A percentile compares a stretch with the other conserved stretches of the same genome.
Conservation (phyloP, 2,888 invertebrate genomes). For the Yponomeuta cagnagella region DNA sequence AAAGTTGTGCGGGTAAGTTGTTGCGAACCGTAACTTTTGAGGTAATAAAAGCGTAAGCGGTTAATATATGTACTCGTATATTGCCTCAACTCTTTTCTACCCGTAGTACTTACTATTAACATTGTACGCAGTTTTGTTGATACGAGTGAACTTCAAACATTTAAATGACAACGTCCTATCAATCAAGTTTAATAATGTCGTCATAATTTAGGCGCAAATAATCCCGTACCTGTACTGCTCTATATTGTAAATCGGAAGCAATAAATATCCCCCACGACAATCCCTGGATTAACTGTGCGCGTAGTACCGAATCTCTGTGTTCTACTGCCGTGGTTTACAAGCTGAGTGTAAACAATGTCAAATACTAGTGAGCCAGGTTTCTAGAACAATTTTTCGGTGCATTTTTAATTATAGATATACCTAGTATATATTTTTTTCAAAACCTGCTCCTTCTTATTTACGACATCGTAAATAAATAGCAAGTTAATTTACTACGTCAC, state of each 20-base stretch:
- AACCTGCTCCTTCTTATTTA: too few relatives aligned
- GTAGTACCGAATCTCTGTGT: slow-evolving; percentile 34
- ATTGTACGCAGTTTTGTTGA: too few relatives aligned
- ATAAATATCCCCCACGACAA: slow-evolving; percentile 15
- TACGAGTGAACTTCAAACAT: not conserved
- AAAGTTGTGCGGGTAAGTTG: slow-evolving; percentile 2
- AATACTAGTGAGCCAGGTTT: not conserved
- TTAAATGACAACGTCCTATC: not conserved
- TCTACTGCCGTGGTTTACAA: slow-evolving; percentile 21
- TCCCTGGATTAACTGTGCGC: slow-evolving; percentile 23
- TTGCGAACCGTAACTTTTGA: not conserved
- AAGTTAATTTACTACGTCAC: too few relatives aligned
- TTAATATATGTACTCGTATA: not conserved
- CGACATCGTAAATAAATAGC: too few relatives aligned
- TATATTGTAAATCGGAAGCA: slow-evolving; percentile 16
- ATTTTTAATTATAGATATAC: too few relatives aligned
- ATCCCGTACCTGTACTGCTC: slow-evolving; percentile 14
- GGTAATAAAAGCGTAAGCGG: not conserved
- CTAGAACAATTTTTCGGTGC: too few relatives aligned
- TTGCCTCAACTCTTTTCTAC: not conserved
- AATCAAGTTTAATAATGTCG: slow-evolving; percentile 1
- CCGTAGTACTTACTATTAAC: too few relatives aligned
- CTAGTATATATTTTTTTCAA: too few relatives aligned
- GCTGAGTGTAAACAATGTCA: slow-evolving; percentile 30
- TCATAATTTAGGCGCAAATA: slow-evolving; percentile 7